Evolutionary conservation across 2,888 invertebrate genomes (phyloP).

Genomic region (Scrobipalpa costella): DNA sequence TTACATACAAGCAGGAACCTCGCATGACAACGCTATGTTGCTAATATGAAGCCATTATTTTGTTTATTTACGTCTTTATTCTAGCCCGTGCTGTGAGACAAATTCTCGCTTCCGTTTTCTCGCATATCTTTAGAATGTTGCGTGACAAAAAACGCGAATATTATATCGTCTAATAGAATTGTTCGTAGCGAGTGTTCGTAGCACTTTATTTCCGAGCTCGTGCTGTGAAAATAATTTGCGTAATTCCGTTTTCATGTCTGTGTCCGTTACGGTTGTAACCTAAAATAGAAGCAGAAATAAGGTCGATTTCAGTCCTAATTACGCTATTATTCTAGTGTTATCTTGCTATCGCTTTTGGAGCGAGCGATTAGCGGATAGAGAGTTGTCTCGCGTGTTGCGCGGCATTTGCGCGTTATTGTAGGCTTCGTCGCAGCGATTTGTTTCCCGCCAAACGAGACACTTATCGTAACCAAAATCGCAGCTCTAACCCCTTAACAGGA

Average conservation of each 20-base stretch:
- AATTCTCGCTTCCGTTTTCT: slow-evolving; percentile 6
- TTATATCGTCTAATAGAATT: not conserved
- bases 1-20: slow-evolving; percentile 29
- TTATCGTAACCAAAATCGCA: slow-evolving; percentile 56
- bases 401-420: slow-evolving; percentile 45
- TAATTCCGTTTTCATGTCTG: not conserved
- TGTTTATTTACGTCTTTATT: slow-evolving; percentile 15
- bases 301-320: slow-evolving; percentile 17
- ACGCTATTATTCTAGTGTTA: slow-evolving; percentile 21
- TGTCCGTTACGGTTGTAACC: not conserved
- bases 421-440: slow-evolving; percentile 50
- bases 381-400: slow-evolving; percentile 49
- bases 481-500: slow-evolving; percentile 41
- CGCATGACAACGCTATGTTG: slow-evolving; percentile 18
- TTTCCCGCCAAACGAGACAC: slow-evolving; percentile 43
- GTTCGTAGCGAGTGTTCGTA: not conserved
- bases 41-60: slow-evolving; percentile 29
- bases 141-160: slow-evolving; percentile 8
- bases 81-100: slow-evolving; percentile 16
- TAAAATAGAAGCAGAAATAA: not conserved
- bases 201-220: not conserved
- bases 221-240: slow-evolving; percentile 5
- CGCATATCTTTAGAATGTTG: not conserved
- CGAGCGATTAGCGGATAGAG: slow-evolving; percentile 24
- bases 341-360: slow-evolving; percentile 16